phyloP scores from a whole-genome alignment of 2,797 vertebrate species.

The Pteropus rufus region DNA sequence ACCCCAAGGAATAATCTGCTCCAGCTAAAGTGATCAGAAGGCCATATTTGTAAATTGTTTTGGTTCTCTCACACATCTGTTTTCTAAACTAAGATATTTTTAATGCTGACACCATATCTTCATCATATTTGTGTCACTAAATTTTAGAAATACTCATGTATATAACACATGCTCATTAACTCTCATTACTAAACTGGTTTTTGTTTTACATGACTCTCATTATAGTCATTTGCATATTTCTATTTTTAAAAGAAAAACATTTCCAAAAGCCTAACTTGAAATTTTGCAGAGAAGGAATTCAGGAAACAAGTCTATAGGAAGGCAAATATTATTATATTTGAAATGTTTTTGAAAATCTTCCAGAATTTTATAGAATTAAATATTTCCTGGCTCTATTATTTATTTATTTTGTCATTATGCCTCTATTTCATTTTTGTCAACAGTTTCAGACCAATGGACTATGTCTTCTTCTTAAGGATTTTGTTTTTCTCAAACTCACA shows the following conservation, averaged over 20 bases:
- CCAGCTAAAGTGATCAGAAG: neutral
- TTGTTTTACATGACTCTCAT: neutral
- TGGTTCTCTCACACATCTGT: neutral
- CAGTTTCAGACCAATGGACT: neutral
- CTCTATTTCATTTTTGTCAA: neutral
- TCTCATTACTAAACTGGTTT: neutral
- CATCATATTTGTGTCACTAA: neutral
- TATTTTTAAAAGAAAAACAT: neutral
- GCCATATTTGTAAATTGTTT: neutral
- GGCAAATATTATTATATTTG: neutral
- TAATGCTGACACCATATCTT: neutral
- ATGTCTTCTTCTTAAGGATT: neutral
- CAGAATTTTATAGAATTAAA: neutral
- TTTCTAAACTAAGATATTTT: neutral
- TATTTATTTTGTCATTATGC: neutral
- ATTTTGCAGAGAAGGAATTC: neutral
- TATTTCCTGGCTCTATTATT: neutral
- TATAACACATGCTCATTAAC: neutral
- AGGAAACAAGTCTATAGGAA: neutral
- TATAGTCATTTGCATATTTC: neutral
- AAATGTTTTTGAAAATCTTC: neutral
- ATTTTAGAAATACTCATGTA: neutral
- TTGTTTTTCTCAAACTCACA: neutral
- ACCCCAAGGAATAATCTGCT: neutral
- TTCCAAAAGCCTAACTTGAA: neutral